Evolutionary conservation across 2,797 vertebrate genomes (phyloP), one percentile per base, ranked within the genome.

Genomic region (Borostomias antarcticus): DNA sequence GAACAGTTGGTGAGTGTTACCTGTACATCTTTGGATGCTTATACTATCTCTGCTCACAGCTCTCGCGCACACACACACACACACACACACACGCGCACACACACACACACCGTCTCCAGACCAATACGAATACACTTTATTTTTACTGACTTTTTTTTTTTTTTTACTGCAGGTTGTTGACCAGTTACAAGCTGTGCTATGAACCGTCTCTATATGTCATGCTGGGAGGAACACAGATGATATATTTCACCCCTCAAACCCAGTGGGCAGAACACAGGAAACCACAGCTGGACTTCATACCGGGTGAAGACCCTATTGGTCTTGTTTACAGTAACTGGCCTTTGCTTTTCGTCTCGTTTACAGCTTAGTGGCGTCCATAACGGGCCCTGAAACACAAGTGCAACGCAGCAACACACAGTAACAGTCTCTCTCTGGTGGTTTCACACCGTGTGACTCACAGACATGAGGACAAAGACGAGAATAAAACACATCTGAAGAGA

Each of bases 321-420:
- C 28, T 63, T 74, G 68, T 67, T 40, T 63, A 40, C 68, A 73
- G 58, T 64, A 75, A 76, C 72, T 74, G 69, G 54, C 60, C 70
- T 61, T 57, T 21, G 32, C 2, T 70, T 35, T 66, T 75, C 8
- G 9, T 15, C 28, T 51, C 8, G 52, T 81, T 77, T 73, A 65
- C 58, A 59, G 76, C 68, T 69, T 4, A 1, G 37, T 40, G 1
- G 37, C 35, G 48, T 57, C 58, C 15, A 53, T 35, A 72, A 57
- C 32, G 53, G 69, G 29, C 53, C 48, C 56, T 66, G 25, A 63
- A 32, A 74, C 26, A 35, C 43, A 50, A 19, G 35, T 67, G 54
- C 15, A 43, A 63, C 51, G 53, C 71, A 72, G 47, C n/a, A 53
- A 19, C 5, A 60, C 7, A 51, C 35, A 21, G 9, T 9, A 26